Evolutionary conservation across 1,140 invertebrate genomes (phyloP), one percentile per base, ranked within the genome.

Genomic region (Psix sp.): DNA sequence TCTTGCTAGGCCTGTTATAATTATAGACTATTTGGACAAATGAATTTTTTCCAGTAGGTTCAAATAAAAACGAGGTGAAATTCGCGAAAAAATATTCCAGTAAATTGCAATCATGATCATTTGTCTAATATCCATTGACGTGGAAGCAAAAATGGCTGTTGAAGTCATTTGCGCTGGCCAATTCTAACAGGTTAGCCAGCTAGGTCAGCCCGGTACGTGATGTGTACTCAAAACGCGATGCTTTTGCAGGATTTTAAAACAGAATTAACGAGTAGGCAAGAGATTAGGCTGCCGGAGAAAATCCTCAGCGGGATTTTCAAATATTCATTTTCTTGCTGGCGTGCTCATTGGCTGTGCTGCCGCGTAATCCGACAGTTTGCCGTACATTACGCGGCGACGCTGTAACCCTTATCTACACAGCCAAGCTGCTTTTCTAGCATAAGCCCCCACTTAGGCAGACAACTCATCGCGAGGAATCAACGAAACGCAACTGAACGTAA

Each of bases 361-460:
- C 33, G 9, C 39, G 24, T 72, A 72, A 72, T 72, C 68, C 52
- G 45, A 59, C 52, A 63, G 52, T 45, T 4, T 26, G 18, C 29
- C 36, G 49, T 71, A 63, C 35, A 72, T 72, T 72, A 57, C 39
- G 59, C 45, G 29, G 51, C 43, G 15, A 39, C 43, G n/a, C 45
- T 51, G 31, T 65, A 72, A 65, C 68, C 68, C 59, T 72, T 72
- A 72, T 72, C 68, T 65, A 51, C 59, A 31, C 70, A 35, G 11
- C 51, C 52, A 59, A 59, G 70, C 70, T 66, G 60, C 70, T 72
- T 72, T 54, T 9, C 38, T 21, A 17, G 26, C 54, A 63, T 72
- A 70, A 62, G 66, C 56, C 31, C n/a, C 26, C 29, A 39, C 36
- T 70, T 71, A 43, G 18, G 16, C 6, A 45, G 67, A 62, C 43